phyloP scores from a whole-genome alignment of 2,888 invertebrate species.

The Drosophila sordidula region DNA sequence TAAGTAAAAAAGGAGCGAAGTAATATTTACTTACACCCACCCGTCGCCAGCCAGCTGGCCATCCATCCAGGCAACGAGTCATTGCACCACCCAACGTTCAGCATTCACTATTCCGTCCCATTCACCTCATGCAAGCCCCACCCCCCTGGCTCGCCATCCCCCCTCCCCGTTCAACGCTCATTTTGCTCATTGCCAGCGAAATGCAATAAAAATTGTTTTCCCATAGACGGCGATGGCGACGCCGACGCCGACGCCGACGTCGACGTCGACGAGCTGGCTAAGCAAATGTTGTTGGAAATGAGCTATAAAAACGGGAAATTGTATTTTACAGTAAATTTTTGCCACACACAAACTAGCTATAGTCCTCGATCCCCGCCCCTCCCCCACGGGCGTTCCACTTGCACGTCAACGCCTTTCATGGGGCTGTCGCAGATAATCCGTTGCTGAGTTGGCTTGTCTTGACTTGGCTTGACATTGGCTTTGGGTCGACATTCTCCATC shows the following conservation, averaged over 20 bases:
- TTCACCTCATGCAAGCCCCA: slow-evolving; percentile 25
- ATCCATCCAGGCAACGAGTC: slow-evolving; percentile 21
- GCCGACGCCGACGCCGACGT: not conserved
- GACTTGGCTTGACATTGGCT: slow-evolving; percentile 81
- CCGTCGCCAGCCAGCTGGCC: slow-evolving; percentile 6
- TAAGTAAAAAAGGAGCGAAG: slow-evolving; percentile 37
- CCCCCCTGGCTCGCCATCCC: not conserved
- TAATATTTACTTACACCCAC: slow-evolving; percentile 74
- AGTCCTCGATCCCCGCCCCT: slow-evolving; percentile 29
- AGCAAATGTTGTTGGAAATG: slow-evolving; percentile 80
- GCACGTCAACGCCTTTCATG: slow-evolving; percentile 70
- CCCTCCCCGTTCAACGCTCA: slow-evolving; percentile 42
- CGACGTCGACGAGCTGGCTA: slow-evolving; percentile 53
- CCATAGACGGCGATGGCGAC: slow-evolving; percentile 55
- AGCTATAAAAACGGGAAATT: slow-evolving; percentile 80
- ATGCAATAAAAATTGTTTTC: slow-evolving; percentile 81
- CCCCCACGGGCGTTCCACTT: slow-evolving; percentile 26
- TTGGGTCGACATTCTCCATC: slow-evolving; percentile 56
- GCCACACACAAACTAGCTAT: slow-evolving; percentile 76
- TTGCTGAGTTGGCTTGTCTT: slow-evolving; percentile 81
- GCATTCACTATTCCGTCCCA: slow-evolving; percentile 4
- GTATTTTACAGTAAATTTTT: slow-evolving; percentile 78
- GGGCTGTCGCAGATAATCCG: slow-evolving; percentile 78
- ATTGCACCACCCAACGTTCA: slow-evolving; percentile 20
- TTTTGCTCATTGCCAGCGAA: slow-evolving; percentile 76